Evolutionary conservation across 2,113 vertebrate species (phyloP), one percentile per base, ranked within the genome.

Genomic region (Epinephelus lanceolatus): DNA sequence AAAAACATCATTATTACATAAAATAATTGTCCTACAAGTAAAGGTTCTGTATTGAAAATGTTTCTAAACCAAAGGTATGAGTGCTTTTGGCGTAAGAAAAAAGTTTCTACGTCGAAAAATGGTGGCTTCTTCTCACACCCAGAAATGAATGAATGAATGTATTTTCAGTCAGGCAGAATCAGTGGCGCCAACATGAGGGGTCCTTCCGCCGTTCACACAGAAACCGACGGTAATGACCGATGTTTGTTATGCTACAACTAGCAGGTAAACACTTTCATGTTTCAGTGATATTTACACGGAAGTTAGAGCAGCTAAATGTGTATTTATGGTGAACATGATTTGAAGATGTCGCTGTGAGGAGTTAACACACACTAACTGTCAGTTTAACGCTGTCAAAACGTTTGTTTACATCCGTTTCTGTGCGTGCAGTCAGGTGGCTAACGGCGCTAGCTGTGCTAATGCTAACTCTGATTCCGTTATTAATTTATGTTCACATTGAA

Each of bases 181-280:
- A 45, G 52, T 9, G 27, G 27, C 0, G 3, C 55, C 65, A 19
- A 33, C 40, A 18, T 1, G 14, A 11, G 19, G 77, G 93, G 94
- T 93, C 94, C 89, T 93, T 61, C 27, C 0, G 53, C 21, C 11
- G 68, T 87, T 87, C 68, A 90, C 87, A 87, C 88, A 82, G 93
- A 92, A 93, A 80, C 81, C 51, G 78, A 61, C 83, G 86, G 67
- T 72, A 53, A 74, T 78, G 78, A 77, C 90, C 87, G 91, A 95
- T 94, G 94, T 92, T 94, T 95, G 92, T 94, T 94, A 89, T 93
- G 90, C 85, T 90, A 82, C 77, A 69, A 66, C 59, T 86, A 86
- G 89, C 86, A 94, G 94, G 94, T 94, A 94, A 94, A 73, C 10
- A 2, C 18, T 30, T n/a, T 25, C 1, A 14, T 37, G 78, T 71